phyloP scores from a whole-genome alignment of 2,888 invertebrate genomes.

The Alitta virens region DNA sequence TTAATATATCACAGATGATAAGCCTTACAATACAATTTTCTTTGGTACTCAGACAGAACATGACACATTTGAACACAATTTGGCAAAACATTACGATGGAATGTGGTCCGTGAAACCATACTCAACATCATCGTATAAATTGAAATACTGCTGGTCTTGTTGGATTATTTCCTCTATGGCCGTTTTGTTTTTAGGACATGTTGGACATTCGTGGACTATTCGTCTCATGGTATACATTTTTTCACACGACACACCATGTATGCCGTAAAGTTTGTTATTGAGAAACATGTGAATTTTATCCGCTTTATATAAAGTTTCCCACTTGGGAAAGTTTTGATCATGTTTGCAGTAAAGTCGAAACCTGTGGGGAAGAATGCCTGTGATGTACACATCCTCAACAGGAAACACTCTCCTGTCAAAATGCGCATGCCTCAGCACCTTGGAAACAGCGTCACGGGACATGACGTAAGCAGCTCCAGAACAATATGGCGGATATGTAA shows the following conservation, averaged over 20 bases:
- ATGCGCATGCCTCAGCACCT: not conserved
- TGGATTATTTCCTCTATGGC: not conserved
- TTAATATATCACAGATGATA: too few relatives aligned
- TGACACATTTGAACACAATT: too few relatives aligned
- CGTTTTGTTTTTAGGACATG: not conserved
- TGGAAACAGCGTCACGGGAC: slow-evolving; percentile 2
- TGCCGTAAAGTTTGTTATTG: not conserved
- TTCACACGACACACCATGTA: not conserved
- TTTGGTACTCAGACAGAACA: too few relatives aligned
- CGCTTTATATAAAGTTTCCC: slow-evolving; percentile 1
- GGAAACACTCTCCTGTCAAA: slow-evolving; percentile 2
- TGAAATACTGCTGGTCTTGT: not conserved
- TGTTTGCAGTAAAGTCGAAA: slow-evolving; percentile 5
- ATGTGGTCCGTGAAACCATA: not conserved
- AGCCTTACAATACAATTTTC: too few relatives aligned
- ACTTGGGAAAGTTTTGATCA: slow-evolving; percentile 9
- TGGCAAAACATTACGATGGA: too few relatives aligned
- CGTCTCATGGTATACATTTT: not conserved
- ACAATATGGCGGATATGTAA: slow-evolving; percentile 7
- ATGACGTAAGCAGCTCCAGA: slow-evolving; percentile 9
- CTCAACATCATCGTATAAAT: not conserved
- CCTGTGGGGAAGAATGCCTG: slow-evolving; percentile 7
- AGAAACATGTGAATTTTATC: not conserved
- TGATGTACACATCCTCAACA: slow-evolving; percentile 13
- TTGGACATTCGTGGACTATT: not conserved